Evolutionary conservation across 2,888 invertebrate species (phyloP), one percentile per base, ranked within the genome.

Genomic region (Polydrusus cervinus): DNA sequence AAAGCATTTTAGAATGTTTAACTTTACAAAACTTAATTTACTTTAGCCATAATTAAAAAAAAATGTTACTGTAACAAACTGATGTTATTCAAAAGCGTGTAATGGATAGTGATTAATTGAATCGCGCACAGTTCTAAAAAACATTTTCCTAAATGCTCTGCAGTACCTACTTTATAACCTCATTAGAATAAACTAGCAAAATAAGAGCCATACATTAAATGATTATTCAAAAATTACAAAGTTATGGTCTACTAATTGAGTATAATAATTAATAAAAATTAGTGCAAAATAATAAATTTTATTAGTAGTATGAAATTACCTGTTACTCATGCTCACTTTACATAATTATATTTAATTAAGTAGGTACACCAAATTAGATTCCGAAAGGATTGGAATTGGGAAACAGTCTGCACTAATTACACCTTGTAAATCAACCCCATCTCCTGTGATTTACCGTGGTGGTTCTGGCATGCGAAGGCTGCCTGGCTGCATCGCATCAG

Each of bases 401-500:
- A 70, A 73, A 71, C 72, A 75, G 75, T 71, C 53, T 62, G 71
- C 76, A 78, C 76, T 78, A 78, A 76, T 76, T 76, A 71, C 74
- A 67, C 25, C 55, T 64, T 57, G 34, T 45, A 65, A 60, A 60
- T 60, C 57, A 38, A 16, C 69, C 45, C 81, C 81, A 79, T 74
- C 79, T 75, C 75, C 77, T 76, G 78, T 80, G 82, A 82, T 82
- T 81, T 82, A 77, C 76, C 75, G 82, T 79, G 80, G 82, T 79
- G 80, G 81, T 30, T 71, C 79, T 69, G 71, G 60, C 57, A 70
- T 70, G 61, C 70, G 61, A 71, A 47, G 34, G 71, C 53, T 43
- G 71, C 45, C 71, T 75, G 73, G 77, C 75, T 74, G 69, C 76
- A 74, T 75, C 70, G 67, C 75, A 74, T 64, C 43, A 75, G 67